Evolutionary conservation across 2,113 vertebrate genomes (phyloP).

Genomic region (Megaceryle maxima): DNA sequence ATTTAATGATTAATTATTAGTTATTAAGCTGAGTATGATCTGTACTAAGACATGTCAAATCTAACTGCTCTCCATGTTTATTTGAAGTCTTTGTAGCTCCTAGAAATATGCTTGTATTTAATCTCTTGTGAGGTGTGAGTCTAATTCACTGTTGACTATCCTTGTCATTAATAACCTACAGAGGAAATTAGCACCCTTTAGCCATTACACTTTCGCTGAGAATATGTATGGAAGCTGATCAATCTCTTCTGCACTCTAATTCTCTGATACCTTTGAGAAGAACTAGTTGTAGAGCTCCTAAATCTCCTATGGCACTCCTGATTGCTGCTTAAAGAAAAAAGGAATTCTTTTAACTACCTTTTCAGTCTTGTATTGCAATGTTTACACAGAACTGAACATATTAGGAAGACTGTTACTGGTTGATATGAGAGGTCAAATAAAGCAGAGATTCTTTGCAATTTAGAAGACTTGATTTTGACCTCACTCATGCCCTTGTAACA

Average conservation of each 20-base stretch:
- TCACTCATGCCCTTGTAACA: neutral
- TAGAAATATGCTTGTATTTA: neutral
- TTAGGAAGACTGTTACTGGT: neutral
- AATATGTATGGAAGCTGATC: neutral
- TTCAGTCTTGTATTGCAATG: neutral
- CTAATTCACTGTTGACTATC: neutral
- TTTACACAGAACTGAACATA: neutral
- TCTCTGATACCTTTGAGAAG: neutral
- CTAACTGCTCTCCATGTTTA: neutral
- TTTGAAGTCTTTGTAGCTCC: neutral
- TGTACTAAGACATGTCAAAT: neutral
- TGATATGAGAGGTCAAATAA: neutral
- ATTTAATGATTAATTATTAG: neutral
- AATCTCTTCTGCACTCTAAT: neutral
- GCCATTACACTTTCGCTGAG: neutral
- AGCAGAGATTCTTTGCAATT: neutral
- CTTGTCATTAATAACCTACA: neutral
- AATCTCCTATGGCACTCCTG: rapidly evolving
- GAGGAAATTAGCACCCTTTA: neutral
- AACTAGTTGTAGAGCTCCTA: neutral
- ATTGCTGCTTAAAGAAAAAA: neutral
- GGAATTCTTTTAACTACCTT: neutral
- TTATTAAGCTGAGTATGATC: neutral
- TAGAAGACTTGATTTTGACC: neutral
- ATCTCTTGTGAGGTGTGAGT: neutral